These are phyloP conservation scores for Thera britannica DNA, from an alignment of 2,888 invertebrate genomes.

Conservation along the genomic window DNA sequence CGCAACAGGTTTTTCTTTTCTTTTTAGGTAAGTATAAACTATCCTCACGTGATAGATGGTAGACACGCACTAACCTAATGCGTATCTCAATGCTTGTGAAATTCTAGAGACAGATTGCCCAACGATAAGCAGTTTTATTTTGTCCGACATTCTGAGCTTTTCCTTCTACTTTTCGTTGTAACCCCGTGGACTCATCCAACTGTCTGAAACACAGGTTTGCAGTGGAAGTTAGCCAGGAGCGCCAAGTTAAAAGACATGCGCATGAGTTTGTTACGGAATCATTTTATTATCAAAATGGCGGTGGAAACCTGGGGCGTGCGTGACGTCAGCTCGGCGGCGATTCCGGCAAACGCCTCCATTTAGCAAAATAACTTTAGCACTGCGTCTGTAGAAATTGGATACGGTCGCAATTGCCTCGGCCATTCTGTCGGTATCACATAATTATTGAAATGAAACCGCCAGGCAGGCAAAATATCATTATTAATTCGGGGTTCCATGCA, in stretches of 20 bases:
- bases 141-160: neutral
- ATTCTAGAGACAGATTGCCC: neutral
- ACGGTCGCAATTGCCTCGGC: constrained; percentile 41
- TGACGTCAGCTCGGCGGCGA: constrained; percentile 56
- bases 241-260: constrained; percentile 27
- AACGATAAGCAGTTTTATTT: neutral
- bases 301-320: constrained; percentile 57
- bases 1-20: neutral
- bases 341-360: constrained; percentile 47
- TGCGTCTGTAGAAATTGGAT: constrained; percentile 52
- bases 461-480: constrained; percentile 17
- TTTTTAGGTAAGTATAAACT: too few species aligned
- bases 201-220: neutral
- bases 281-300: constrained; percentile 71
- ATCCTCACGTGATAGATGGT: constrained; percentile 1
- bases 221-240: neutral
- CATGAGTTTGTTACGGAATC: constrained; percentile 42
- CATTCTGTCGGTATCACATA: constrained; percentile 20
- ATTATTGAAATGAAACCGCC: constrained; percentile 18
- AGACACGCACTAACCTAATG: neutral
- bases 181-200: neutral
- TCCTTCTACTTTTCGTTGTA: neutral
- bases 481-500: constrained; percentile 9
- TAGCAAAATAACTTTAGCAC: constrained; percentile 38
- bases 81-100: neutral